Conservation (phyloP, 2,888 invertebrate species). For the Drosophila koepferae region DNA sequence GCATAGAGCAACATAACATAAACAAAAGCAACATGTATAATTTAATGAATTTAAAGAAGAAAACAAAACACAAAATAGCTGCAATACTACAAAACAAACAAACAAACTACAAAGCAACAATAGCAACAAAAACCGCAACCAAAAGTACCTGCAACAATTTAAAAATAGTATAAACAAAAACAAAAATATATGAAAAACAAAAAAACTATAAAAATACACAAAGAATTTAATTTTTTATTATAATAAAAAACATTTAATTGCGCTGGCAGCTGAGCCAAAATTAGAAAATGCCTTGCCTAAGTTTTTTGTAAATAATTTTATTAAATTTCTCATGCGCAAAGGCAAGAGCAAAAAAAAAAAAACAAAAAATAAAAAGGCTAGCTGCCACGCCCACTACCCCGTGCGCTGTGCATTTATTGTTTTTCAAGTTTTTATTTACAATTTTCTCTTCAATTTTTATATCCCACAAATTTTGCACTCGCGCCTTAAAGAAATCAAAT, state of each 20-base stretch:
- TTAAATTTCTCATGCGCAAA: conserved; percentile 72
- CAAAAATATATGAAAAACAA: conserved; percentile 46
- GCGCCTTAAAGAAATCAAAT: conserved; percentile 32
- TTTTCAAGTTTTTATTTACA: conserved; percentile 22
- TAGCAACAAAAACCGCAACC: conserved; percentile 84
- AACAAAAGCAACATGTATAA: conserved; percentile 8
- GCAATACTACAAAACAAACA: conserved; percentile 41
- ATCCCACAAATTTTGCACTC: conserved; percentile 37
- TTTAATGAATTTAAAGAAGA: conserved; percentile 47
- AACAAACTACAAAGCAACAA: conserved; percentile 76
- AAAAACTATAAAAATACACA: conserved; percentile 31
- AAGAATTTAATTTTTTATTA: conserved; percentile 50
- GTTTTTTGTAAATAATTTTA: conserved; percentile 80
- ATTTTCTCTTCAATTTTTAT: conserved; percentile 12
- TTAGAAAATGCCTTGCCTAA: conserved; percentile 34
- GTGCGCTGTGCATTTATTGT: conserved; percentile 25
- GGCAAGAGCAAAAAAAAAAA: conserved; percentile 19
- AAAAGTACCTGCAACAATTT: conserved; percentile 85
- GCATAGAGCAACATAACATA: conserved; percentile 10
- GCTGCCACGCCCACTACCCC: conserved; percentile 24
- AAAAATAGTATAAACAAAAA: conserved; percentile 72
- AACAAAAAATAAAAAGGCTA: conserved; percentile 7
- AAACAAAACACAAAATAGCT: conserved; percentile 43
- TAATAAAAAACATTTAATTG: conserved; percentile 23
- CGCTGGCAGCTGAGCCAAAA: conserved; percentile 10